Conservation (phyloP, 2,888 invertebrate genomes). For the Mylabris sibirica region DNA sequence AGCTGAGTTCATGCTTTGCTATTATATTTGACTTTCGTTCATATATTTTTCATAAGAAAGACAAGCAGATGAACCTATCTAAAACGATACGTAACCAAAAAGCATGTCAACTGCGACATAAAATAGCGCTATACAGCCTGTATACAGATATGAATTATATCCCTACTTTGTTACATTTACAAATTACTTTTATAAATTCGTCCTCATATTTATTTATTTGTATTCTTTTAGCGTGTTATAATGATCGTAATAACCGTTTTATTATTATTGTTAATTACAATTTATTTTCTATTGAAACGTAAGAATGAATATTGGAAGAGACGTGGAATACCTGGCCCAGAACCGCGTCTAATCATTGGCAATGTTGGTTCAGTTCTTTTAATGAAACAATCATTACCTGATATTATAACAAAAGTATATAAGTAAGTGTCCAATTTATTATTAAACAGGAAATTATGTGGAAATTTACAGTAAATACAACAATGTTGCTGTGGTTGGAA, state of each 20-base stretch:
- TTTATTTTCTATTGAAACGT: conserved; percentile 16
- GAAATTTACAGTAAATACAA: conserved; percentile 48
- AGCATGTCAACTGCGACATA: too few species aligned
- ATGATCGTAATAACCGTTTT: conserved; percentile 16
- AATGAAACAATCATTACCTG: conserved; percentile 43
- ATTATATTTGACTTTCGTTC: too few species aligned
- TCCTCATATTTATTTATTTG: too few species aligned
- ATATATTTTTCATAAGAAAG: too few species aligned
- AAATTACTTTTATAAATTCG: too few species aligned
- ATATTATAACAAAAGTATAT: conserved; percentile 41
- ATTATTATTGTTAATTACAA: not conserved
- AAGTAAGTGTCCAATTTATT: conserved; percentile 39
- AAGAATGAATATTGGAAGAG: conserved; percentile 42
- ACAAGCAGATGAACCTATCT: too few species aligned
- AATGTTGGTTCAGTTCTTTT: conserved; percentile 45
- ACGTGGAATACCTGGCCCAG: conserved; percentile 44
- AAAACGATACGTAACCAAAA: too few species aligned
- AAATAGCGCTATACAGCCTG: too few species aligned
- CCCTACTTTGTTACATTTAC: too few species aligned
- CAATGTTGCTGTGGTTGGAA: conserved; percentile 53
- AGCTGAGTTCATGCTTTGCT: too few species aligned
- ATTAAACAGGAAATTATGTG: too few species aligned
- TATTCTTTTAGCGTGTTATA: not conserved
- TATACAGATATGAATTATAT: too few species aligned
- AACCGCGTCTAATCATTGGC: conserved; percentile 35